A percentile compares a stretch with the other conserved stretches of the same genome.
phyloP scores from a whole-genome alignment of 2,888 invertebrate species.

The Caenorhabditis virilis region DNA sequence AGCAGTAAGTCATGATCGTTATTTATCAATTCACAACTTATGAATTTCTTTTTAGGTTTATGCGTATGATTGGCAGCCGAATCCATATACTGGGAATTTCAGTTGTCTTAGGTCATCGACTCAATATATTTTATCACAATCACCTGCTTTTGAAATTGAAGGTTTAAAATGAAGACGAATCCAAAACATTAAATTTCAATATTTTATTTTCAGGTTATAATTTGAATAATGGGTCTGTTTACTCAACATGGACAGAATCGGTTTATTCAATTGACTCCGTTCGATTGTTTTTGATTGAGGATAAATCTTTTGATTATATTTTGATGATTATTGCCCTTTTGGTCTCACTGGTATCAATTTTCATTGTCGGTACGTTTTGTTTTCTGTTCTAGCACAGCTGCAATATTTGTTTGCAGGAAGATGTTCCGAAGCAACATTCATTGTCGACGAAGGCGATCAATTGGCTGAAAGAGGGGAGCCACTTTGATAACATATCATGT shows the following conservation, averaged over 20 bases:
- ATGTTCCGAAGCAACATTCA: conserved; percentile 47
- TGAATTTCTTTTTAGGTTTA: conserved; percentile 39
- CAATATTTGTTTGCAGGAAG: too few species aligned
- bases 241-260: conserved; percentile 64
- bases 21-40: not conserved
- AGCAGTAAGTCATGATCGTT: conserved; percentile 15
- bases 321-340: conserved; percentile 26
- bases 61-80: conserved; percentile 58
- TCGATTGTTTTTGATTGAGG: conserved; percentile 56
- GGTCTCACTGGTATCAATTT: conserved; percentile 33
- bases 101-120: conserved; percentile 53
- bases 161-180: too few species aligned
- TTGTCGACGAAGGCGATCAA: conserved; percentile 52
- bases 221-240: conserved; percentile 22
- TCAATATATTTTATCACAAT: conserved; percentile 37
- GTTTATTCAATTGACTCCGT: conserved; percentile 47
- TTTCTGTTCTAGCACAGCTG: too few species aligned
- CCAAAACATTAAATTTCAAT: too few species aligned
- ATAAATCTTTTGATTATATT: conserved; percentile 17
- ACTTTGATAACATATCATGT: too few species aligned
- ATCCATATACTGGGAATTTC: conserved; percentile 37
- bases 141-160: conserved; percentile 60
- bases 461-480: conserved; percentile 53
- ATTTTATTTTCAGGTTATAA: too few species aligned
- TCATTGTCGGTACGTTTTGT: conserved; percentile 29